A percentile compares a stretch with the other conserved stretches of the same genome.
phyloP scores from a whole-genome alignment of 2,113 vertebrate species.

The Bufo bufo region DNA sequence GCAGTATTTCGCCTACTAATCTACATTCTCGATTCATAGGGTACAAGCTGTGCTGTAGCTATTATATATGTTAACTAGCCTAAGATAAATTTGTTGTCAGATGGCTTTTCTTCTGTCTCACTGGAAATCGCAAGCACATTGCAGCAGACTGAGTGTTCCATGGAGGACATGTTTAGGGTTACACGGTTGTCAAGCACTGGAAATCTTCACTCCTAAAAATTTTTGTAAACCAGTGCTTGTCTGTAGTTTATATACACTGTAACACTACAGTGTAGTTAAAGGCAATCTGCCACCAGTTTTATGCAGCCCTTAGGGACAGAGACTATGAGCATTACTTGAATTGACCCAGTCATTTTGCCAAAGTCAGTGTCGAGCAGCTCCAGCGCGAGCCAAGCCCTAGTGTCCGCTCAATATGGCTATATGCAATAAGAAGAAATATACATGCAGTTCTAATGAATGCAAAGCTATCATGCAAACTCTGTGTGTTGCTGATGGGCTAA shows the following conservation, averaged over 20 bases:
- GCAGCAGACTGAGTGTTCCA: background rate
- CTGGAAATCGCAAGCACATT: background rate
- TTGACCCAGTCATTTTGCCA: no score
- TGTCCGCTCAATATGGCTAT: no score
- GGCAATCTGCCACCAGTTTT: no score
- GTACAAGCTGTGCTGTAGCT: background rate
- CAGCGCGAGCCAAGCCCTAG: no score
- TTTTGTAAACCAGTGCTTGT: background rate
- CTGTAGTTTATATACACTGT: background rate
- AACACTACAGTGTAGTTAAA: background rate
- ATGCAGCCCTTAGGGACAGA: no score
- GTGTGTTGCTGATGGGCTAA: no score
- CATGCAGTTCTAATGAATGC: no score
- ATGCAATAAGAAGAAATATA: no score
- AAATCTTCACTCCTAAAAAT: background rate
- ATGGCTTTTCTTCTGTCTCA: background rate
- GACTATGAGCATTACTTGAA: no score
- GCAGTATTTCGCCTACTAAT: no score
- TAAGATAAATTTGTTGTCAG: background rate
- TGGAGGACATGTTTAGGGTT: background rate
- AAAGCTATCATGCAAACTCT: no score
- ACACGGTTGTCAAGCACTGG: background rate
- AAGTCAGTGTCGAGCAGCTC: no score
- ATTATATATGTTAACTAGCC: background rate
- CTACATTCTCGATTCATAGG: background rate